Conservation (phyloP, 1,140 invertebrate species). For the Drosophila sproati region DNA sequence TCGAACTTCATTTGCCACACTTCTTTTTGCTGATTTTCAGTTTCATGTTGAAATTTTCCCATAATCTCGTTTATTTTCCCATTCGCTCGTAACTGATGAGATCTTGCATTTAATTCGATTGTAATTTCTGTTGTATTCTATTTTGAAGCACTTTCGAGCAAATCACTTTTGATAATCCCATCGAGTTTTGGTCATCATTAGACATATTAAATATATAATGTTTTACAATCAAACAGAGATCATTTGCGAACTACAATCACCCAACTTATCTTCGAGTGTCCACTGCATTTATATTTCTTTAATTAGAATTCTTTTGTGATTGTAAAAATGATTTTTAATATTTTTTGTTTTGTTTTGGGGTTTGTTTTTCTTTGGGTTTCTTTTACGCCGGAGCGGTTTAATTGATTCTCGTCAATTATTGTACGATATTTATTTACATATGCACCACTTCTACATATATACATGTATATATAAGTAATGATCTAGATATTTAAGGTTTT, state of each 20-base stretch:
- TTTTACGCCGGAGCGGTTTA: no score
- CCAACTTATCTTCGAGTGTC: neutral
- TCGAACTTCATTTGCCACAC: neutral
- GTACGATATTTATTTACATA: neutral
- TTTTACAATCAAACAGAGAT: no score
- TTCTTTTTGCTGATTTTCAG: neutral
- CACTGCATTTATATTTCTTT: neutral
- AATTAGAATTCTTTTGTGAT: neutral
- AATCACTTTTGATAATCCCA: no score
- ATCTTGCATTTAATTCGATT: no score
- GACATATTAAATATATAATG: no score
- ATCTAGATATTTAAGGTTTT: constrained; percentile 2
- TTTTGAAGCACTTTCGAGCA: no score
- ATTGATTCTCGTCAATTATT: no score
- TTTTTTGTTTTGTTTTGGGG: neutral
- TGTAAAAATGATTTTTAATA: neutral
- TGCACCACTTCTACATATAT: neutral
- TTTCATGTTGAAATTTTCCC: neutral
- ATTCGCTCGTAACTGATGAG: no score
- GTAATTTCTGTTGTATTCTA: no score
- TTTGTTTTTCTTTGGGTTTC: neutral
- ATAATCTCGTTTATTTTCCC: no score
- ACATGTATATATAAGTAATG: neutral
- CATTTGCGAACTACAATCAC: no score
- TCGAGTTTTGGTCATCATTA: no score